Conservation (phyloP, 2,113 vertebrate species). For the Pogona vitticeps region DNA sequence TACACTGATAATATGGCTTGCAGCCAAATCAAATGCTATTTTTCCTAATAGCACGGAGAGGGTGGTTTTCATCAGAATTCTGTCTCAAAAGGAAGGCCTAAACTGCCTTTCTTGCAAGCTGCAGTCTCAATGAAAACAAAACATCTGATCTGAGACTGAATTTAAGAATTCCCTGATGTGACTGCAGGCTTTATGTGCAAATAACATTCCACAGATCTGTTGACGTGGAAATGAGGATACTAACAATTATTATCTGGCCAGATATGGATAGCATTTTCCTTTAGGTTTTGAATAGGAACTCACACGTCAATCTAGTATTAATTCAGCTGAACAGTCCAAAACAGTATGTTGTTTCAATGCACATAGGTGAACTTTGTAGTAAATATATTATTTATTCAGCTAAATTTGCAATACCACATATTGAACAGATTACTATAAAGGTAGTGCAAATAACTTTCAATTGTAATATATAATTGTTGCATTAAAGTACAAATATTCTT, state of each 20-base stretch:
- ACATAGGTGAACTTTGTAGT: conserved; percentile 3
- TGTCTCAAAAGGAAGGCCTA: neutral
- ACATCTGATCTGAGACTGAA: neutral
- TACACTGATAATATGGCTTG: too few species aligned
- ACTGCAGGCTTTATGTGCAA: conserved; percentile 3
- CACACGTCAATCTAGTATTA: conserved; percentile 6
- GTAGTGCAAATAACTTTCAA: conserved; percentile 22
- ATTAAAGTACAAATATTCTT: conserved; percentile 37
- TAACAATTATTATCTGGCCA: conserved; percentile 2
- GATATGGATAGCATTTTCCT: neutral
- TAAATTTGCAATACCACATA: neutral
- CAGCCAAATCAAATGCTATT: neutral
- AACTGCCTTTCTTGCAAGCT: neutral
- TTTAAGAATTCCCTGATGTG: neutral
- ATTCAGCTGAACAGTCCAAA: neutral
- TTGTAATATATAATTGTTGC: conserved; percentile 31
- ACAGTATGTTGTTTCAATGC: neutral
- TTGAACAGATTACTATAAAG: conserved; percentile 24
- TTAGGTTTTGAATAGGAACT: conserved; percentile 25
- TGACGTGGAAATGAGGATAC: conserved; percentile 33
- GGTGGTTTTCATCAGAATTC: neutral
- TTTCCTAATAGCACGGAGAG: neutral
- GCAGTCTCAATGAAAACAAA: neutral
- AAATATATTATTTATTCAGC: neutral
- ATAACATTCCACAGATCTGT: conserved; percentile 1